These are phyloP conservation scores for Aythya baeri DNA, from an alignment of 2,113 vertebrate genomes.

Conservation along the genomic window DNA sequence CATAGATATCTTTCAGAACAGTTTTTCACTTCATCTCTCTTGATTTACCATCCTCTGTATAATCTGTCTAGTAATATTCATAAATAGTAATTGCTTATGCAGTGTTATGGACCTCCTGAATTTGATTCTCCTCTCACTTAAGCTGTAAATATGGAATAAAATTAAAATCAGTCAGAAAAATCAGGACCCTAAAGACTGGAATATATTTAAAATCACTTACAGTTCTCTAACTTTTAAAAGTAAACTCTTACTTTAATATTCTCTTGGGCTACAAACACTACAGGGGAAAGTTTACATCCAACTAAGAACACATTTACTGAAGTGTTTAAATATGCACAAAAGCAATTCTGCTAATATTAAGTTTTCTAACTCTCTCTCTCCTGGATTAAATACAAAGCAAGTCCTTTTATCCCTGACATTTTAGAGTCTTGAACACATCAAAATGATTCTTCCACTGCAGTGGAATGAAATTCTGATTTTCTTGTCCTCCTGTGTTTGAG, in stretches of 20 bases:
- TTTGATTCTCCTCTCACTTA: conserved; percentile 64
- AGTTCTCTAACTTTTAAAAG: conserved; percentile 46
- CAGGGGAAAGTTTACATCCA: conserved; percentile 59
- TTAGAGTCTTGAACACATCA: conserved; percentile 37
- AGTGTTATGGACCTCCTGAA: conserved; percentile 49
- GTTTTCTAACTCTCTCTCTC: conserved; percentile 32
- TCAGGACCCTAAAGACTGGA: conserved; percentile 47
- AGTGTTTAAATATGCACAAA: conserved; percentile 48
- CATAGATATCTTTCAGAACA: not conserved
- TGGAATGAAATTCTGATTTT: conserved; percentile 33
- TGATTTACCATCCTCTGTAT: conserved; percentile 14
- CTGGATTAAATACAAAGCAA: conserved; percentile 59
- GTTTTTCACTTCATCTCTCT: not conserved
- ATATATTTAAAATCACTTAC: conserved; percentile 39
- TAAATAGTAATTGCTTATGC: conserved; percentile 64
- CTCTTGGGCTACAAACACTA: conserved; percentile 51
- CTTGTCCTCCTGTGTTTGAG: not conserved
- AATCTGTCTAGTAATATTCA: conserved; percentile 43
- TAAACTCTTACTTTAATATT: conserved; percentile 51
- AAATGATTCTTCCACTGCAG: not conserved
- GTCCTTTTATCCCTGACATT: conserved; percentile 44
- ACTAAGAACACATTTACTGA: conserved; percentile 50
- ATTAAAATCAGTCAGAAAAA: conserved; percentile 48
- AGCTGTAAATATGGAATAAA: conserved; percentile 64
- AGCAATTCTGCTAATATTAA: conserved; percentile 53